Evolutionary conservation across 2,888 invertebrate species (phyloP).

Genomic region (Drosophila maculinotata): DNA sequence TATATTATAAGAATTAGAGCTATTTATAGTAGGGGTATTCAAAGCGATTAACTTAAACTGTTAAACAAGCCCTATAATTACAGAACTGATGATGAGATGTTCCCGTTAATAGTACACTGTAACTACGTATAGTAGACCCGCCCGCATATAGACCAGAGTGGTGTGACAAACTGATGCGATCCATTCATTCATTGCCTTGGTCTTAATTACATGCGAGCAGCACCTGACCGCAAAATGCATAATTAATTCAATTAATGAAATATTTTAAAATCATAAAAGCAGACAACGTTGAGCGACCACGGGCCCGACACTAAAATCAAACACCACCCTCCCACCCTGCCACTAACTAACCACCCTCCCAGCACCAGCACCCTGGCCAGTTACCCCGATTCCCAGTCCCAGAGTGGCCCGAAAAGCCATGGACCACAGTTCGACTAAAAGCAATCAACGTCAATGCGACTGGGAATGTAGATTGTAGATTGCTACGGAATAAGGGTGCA

Average conservation of each 20-base stretch:
- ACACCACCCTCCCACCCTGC: neutral
- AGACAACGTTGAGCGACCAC: slow-evolving; percentile 33
- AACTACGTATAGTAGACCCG: too few relatives aligned
- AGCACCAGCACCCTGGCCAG: neutral
- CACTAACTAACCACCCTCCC: neutral
- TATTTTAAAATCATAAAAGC: slow-evolving; percentile 68
- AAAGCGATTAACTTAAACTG: too few relatives aligned
- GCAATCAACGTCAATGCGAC: slow-evolving; percentile 69
- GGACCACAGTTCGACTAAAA: slow-evolving; percentile 64
- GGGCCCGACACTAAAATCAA: slow-evolving; percentile 12
- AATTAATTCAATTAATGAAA: slow-evolving; percentile 76
- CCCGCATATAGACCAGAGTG: too few relatives aligned
- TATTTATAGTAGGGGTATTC: too few relatives aligned
- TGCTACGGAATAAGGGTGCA: neutral
- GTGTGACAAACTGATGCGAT: too few relatives aligned
- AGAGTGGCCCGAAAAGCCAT: slow-evolving; percentile 8
- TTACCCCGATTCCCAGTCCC: slow-evolving; percentile 22
- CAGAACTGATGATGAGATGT: too few relatives aligned
- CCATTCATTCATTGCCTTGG: slow-evolving; percentile 5
- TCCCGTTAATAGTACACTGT: too few relatives aligned
- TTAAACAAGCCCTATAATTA: too few relatives aligned
- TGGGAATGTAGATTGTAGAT: slow-evolving; percentile 2
- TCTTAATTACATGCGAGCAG: slow-evolving; percentile 38
- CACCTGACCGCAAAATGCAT: slow-evolving; percentile 66
- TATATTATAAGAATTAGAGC: too few relatives aligned